Conservation (phyloP, 37 sponge, comb jelly and placozoan species). For the Beroe ovata region DNA sequence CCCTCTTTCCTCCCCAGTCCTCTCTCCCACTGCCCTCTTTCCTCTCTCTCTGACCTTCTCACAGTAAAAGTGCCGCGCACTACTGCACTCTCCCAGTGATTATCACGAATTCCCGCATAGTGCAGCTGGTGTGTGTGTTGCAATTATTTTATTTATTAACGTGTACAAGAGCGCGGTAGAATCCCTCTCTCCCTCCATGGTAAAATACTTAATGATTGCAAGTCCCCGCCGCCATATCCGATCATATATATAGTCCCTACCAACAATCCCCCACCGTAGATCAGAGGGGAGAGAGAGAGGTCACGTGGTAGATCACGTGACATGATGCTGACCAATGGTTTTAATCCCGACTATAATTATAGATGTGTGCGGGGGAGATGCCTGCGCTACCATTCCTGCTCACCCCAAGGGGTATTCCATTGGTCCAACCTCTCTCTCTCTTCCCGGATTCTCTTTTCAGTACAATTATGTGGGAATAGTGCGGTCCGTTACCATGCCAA, state of each 20-base stretch:
- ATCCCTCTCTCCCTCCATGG: neutral
- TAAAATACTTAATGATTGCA: neutral
- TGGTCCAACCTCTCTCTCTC: neutral
- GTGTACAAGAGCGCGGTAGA: neutral
- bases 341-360: neutral
- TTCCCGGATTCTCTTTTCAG: neutral
- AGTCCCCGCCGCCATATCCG: too few species aligned
- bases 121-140: neutral
- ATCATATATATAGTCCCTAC: too few species aligned
- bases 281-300: too few species aligned
- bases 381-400: too few species aligned
- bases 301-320: neutral
- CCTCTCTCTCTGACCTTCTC: too few species aligned
- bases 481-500: neutral
- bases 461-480: neutral
- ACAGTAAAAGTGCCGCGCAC: neutral
- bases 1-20: too few species aligned
- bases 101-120: neutral
- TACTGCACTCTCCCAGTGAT: neutral
- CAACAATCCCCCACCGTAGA: too few species aligned
- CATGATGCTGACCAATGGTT: neutral
- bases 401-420: neutral
- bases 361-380: too few species aligned
- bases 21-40: too few species aligned
- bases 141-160: neutral